A percentile compares a stretch with the other conserved stretches of the same genome.
phyloP scores from a whole-genome alignment of 2,797 vertebrate species.

The Paramormyrops hopkinsi region DNA sequence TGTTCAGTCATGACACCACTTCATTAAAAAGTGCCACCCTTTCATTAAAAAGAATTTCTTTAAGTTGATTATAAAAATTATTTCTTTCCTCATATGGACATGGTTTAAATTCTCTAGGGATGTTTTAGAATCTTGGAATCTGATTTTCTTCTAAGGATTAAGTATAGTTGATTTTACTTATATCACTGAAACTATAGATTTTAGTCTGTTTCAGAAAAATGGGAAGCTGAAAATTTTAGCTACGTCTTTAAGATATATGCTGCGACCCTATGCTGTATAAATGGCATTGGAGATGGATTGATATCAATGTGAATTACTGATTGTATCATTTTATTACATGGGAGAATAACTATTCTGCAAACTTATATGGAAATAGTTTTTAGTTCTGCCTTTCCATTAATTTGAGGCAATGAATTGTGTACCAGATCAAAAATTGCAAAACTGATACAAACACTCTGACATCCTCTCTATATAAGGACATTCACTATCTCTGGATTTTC shows the following conservation, averaged over 20 bases:
- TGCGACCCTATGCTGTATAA: neutral
- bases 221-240: neutral
- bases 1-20: neutral
- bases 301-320: neutral
- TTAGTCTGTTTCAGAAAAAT: neutral
- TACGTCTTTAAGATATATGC: neutral
- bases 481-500: neutral
- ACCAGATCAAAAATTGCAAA: neutral
- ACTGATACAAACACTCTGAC: neutral
- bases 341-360: neutral
- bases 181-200: neutral
- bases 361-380: neutral
- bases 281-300: neutral
- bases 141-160: neutral
- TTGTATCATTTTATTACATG: neutral
- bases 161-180: neutral
- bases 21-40: neutral
- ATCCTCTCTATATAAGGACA: neutral
- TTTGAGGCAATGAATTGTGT: neutral
- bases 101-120: neutral
- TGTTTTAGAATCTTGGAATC: neutral
- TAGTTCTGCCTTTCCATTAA: neutral
- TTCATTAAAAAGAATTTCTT: neutral
- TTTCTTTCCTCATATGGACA: constrained; percentile 8
- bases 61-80: neutral